phyloP scores from a whole-genome alignment of 1,140 invertebrate genomes.

The Aleiodes sp. region DNA sequence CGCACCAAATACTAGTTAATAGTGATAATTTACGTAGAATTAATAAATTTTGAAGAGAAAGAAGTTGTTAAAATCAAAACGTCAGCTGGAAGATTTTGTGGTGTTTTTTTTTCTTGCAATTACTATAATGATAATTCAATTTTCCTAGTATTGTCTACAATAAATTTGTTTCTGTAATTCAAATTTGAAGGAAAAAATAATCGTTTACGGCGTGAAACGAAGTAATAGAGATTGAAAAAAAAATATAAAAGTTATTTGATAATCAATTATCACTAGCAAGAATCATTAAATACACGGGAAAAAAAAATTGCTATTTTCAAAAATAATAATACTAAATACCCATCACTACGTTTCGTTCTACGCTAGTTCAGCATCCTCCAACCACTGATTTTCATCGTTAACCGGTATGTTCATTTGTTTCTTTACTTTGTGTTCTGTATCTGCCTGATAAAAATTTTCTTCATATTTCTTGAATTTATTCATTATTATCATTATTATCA shows the following conservation, averaged over 20 bases:
- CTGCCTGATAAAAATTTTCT: constrained; percentile 35
- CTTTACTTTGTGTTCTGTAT: constrained; percentile 61
- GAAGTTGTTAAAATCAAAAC: neutral
- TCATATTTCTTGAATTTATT: constrained; percentile 37
- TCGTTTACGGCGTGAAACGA: constrained; percentile 17
- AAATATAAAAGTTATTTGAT: neutral
- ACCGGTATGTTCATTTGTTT: constrained; percentile 66
- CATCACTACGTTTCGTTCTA: constrained; percentile 58
- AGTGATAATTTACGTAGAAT: neutral
- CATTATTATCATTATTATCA: constrained; percentile 31
- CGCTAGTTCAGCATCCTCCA: constrained; percentile 61
- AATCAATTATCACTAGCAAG: neutral
- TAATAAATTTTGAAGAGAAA: neutral
- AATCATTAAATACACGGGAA: neutral
- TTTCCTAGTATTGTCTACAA: neutral
- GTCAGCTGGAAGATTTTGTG: constrained; percentile 30
- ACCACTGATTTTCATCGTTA: constrained; percentile 66
- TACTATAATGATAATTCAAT: neutral
- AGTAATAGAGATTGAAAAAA: no score
- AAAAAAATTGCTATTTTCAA: constrained; percentile 9
- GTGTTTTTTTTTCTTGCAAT: neutral
- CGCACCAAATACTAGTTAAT: constrained; percentile 1
- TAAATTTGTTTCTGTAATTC: neutral
- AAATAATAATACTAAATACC: constrained; percentile 30
- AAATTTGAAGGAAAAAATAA: neutral